These are phyloP conservation scores for Haliaeetus leucogaster DNA, from an alignment of 2,113 vertebrate species.

Conservation along the genomic window DNA sequence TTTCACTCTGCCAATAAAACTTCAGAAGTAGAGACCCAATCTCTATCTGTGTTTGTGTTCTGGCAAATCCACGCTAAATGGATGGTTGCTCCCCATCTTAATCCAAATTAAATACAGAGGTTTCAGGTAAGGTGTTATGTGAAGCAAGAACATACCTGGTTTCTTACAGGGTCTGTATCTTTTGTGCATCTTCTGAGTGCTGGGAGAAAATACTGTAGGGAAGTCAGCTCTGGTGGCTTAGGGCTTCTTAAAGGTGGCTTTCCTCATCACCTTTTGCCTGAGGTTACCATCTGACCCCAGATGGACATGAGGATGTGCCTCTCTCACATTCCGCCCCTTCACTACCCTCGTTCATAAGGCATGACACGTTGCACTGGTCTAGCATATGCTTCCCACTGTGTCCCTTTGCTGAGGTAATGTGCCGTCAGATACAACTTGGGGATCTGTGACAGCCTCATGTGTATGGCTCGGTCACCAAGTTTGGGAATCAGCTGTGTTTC, in stretches of 20 bases:
- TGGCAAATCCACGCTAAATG: neutral
- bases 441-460: neutral
- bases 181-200: neutral
- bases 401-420: neutral
- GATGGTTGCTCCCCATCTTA: neutral
- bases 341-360: neutral
- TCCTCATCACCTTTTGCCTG: neutral
- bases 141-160: neutral
- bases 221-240: neutral
- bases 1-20: neutral
- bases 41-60: neutral
- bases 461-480: neutral
- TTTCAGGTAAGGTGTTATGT: neutral
- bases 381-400: neutral
- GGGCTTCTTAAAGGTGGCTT: neutral
- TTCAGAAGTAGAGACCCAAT: neutral
- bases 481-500: neutral
- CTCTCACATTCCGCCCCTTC: neutral
- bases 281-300: neutral
- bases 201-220: neutral
- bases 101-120: neutral
- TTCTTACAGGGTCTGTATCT: neutral
- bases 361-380: accelerated
- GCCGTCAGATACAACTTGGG: neutral
- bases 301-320: neutral